Base-by-base conservation (phyloP, 1,140 invertebrate genomes). In the Drosophila kurseongensis region DNA sequence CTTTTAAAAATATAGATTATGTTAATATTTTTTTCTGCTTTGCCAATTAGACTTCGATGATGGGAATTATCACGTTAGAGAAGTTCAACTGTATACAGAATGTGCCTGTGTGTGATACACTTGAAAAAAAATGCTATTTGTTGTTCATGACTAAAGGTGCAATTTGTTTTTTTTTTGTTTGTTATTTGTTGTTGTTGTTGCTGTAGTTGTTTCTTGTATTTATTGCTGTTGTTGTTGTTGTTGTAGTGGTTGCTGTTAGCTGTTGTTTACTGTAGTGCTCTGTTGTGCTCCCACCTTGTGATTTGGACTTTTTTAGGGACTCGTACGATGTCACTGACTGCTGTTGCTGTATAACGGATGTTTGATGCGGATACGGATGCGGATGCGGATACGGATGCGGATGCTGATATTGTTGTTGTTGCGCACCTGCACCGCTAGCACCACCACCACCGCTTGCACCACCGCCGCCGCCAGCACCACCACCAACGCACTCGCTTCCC, bases 211-310 rank as follows among this genome's bases (percentile, higher is more conserved):
- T 66, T 55, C 62, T 76, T 62, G 65, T 72, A 56, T 74, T 36
- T 58, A 36, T 69, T 68, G 47, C 44, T 59, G 54, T 62, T 42
- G 44, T 54, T 78, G 45, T 58, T 57, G 35, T 72, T 57, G 35
- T 72, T 63, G 58, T 52, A 48, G 41, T 54, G 47, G 29, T 63
- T 71, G 59, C 36, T 54, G 54, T 71, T 60, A 62, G 29, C 48
- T 51, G 36, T 61, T 62, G 45, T 73, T 61, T 59, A 51, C 50
- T 76, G 62, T 57, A 50, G 38, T 88, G 80, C 84, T 88, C 66
- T 89, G 84, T 84, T 80, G 80, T 88, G 94, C 96, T 95, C 95
- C 96, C 97, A 96, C 96, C 96, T 96, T 97, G 96, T 93, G 95
- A 96, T 93, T 96, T 96, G 92, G 96, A 96, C 90, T 95, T 95